These are phyloP conservation scores for Nymphalis polychloros DNA, from an alignment of 2,888 invertebrate genomes.

Conservation along the genomic window DNA sequence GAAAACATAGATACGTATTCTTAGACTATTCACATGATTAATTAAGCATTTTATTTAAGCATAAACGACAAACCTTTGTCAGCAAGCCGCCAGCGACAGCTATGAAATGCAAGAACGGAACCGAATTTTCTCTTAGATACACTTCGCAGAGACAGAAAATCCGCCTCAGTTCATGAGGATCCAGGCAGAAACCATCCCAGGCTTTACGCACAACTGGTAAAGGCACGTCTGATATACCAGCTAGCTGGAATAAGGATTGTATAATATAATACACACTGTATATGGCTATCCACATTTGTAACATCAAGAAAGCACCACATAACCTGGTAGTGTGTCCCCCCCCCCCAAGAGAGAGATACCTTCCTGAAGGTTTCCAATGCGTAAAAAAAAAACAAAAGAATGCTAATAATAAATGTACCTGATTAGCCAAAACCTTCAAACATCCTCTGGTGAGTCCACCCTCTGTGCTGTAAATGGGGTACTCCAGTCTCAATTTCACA, in stretches of 20 bases:
- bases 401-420: slow-evolving; percentile 75
- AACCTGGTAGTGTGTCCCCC: too few species aligned
- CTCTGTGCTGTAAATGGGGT: slow-evolving; percentile 85
- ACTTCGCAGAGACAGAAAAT: slow-evolving; percentile 88
- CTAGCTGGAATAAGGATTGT: slow-evolving; percentile 50
- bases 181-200: slow-evolving; percentile 86
- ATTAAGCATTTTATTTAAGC: too few species aligned
- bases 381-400: too few species aligned
- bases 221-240: slow-evolving; percentile 63
- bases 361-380: too few species aligned
- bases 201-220: slow-evolving; percentile 57
- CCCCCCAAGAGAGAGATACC: too few species aligned
- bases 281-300: too few species aligned
- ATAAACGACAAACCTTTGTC: slow-evolving; percentile 75
- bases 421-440: slow-evolving; percentile 87
- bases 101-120: slow-evolving; percentile 88
- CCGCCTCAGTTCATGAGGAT: slow-evolving; percentile 83
- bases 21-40: too few species aligned
- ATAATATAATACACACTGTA: neutral
- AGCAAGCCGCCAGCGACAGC: slow-evolving; percentile 87
- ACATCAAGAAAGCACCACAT: too few species aligned
- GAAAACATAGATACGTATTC: too few species aligned
- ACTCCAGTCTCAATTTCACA: slow-evolving; percentile 89
- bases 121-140: slow-evolving; percentile 75
- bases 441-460: slow-evolving; percentile 91